Evolutionary conservation across 2,113 vertebrate species (phyloP).

Genomic region (Phalacrocorax carbo): DNA sequence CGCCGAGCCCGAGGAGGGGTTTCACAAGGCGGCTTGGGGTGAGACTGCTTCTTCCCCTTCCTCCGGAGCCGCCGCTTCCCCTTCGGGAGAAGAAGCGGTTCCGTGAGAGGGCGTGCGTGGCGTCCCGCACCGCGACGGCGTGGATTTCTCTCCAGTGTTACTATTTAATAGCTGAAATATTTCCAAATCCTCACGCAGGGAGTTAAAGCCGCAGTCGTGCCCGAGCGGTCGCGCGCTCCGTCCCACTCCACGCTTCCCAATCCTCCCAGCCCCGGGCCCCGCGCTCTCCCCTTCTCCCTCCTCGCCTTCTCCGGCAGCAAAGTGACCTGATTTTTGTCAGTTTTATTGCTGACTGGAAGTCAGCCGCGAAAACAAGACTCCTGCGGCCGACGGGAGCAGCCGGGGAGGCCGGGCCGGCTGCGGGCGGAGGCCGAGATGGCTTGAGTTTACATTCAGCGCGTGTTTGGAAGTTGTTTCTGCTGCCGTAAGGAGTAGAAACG

Average conservation of each 20-base stretch:
- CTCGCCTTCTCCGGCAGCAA: background rate
- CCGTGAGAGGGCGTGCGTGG: too few species aligned
- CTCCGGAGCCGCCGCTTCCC: background rate
- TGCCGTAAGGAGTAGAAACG: background rate
- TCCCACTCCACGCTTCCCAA: background rate
- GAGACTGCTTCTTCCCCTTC: background rate
- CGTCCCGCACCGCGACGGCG: too few species aligned
- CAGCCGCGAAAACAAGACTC: background rate
- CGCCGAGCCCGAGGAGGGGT: background rate
- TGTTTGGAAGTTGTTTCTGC: background rate
- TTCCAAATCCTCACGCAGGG: background rate
- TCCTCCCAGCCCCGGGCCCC: background rate
- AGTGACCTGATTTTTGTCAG: background rate
- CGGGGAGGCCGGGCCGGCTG: background rate
- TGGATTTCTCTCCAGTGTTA: background rate
- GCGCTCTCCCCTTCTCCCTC: background rate
- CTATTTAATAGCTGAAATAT: background rate
- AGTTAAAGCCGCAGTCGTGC: background rate
- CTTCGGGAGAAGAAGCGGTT: too few species aligned
- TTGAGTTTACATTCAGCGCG: background rate
- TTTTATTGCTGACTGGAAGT: background rate
- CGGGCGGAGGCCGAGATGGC: background rate
- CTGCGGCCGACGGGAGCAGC: background rate
- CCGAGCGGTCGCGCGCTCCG: background rate
- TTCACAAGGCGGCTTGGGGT: background rate